Evolutionary conservation across 2,888 invertebrate species (phyloP).

Genomic region (Trachelus tabidus): DNA sequence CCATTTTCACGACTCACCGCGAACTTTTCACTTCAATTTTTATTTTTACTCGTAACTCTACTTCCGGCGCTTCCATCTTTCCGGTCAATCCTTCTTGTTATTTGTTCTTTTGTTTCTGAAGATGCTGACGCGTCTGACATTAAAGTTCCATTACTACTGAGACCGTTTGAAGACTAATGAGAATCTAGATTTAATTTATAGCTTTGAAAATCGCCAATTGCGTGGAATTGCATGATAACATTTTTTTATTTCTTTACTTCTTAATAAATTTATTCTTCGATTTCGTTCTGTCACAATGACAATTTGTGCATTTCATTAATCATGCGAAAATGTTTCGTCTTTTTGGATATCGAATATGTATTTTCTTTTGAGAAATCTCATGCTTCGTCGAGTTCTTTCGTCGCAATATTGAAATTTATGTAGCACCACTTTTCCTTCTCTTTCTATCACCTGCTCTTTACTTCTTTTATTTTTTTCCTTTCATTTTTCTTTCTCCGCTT

Average conservation of each 20-base stretch:
- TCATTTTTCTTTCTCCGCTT: not conserved
- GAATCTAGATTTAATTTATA: not conserved
- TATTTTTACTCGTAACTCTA: not conserved
- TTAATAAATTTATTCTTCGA: no score
- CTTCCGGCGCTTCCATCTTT: not conserved
- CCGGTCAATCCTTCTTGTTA: not conserved
- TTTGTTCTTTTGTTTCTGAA: not conserved
- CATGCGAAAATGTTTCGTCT: no score
- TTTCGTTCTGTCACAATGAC: no score
- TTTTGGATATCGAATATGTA: no score
- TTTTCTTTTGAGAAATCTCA: not conserved
- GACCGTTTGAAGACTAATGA: not conserved
- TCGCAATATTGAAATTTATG: not conserved
- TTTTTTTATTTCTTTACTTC: not conserved
- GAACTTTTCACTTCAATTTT: not conserved
- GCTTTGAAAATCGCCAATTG: not conserved
- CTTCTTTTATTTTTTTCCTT: not conserved
- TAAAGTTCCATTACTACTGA: not conserved
- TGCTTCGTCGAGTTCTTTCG: not conserved
- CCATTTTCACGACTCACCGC: not conserved
- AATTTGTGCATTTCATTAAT: no score
- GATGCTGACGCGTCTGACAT: not conserved
- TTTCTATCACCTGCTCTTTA: not conserved
- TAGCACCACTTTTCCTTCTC: not conserved
- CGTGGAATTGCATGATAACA: no score